Base-by-base conservation (phyloP, 2,888 invertebrate species). In the Sicus ferrugineus region DNA sequence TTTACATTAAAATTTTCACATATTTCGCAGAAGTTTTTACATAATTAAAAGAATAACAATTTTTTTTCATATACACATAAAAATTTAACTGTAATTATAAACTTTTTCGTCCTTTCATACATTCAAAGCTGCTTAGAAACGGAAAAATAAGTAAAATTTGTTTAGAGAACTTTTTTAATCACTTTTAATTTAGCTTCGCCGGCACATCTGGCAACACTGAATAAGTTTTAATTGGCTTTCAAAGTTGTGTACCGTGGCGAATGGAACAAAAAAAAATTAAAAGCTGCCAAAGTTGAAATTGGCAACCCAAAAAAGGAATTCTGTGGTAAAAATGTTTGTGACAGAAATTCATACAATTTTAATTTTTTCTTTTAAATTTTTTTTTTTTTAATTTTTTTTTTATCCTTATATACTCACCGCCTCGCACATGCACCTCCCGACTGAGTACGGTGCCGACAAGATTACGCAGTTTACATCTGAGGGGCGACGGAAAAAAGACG, bases 361-460 rank as follows among this genome's bases (percentile, higher is more conserved):
- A n/a, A n/a, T n/a, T n/a, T n/a, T n/a, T n/a, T n/a, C n/a, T n/a
- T n/a, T n/a, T n/a, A n/a, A n/a, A n/a, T n/a, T n/a, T n/a, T n/a
- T n/a, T n/a, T n/a, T 11, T 11, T 34, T 34, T 34, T 34, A 11
- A 34, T 34, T 9, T 34, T 9, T 11, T 5, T 46, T 4, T 3
- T n/a, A 46, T 46, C 3, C 46, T 11, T 11, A 46, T 28, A 54
- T 9, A 86, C 89, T 89, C 87, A 97, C 97, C 95, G 80, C 95
- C 95, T 86, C 94, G 92, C 70, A 96, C 92, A 81, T 93, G 92
- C 76, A 96, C 92, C 83, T 93, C 93, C 77, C 93, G 90, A 78
- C 96, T 95, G 77, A 96, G 88, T 64, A 96, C 89, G 67, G 89
- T 88, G 46, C 94, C 94, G 70, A 93, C 90, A 74, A 89, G 86